Evolutionary conservation across 2,888 invertebrate genomes (phyloP).

Genomic region (Chymomyza procnemis): DNA sequence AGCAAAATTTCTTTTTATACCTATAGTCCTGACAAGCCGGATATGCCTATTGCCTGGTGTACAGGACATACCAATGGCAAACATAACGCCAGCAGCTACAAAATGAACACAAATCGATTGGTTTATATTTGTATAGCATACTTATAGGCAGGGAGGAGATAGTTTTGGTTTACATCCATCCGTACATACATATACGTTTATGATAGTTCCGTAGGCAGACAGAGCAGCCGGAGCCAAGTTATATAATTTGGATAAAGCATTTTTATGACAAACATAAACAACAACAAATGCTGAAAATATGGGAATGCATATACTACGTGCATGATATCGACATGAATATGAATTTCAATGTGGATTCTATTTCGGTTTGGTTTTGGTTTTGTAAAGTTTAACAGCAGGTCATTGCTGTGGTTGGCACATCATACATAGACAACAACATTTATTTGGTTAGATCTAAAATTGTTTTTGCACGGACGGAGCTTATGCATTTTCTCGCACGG

Average conservation of each 20-base stretch:
- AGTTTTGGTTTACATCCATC: not conserved
- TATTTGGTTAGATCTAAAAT: constrained; percentile 36
- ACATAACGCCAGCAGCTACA: not conserved
- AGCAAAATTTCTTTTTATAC: no score
- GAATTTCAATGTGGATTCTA: constrained; percentile 42
- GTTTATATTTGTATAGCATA: not conserved
- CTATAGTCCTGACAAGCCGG: no score
- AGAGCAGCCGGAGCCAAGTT: not conserved
- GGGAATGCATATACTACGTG: constrained; percentile 38
- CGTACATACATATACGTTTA: not conserved
- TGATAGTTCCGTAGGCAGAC: not conserved
- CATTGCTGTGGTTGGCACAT: constrained; percentile 13
- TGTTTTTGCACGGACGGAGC: not conserved
- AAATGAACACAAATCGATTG: constrained; percentile 15
- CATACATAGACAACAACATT: constrained; percentile 17
- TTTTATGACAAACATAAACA: constrained; percentile 19
- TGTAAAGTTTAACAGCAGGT: constrained; percentile 17
- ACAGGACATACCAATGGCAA: not conserved
- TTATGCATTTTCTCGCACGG: constrained; percentile 5
- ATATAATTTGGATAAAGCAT: constrained; percentile 12
- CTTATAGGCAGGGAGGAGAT: not conserved
- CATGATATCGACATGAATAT: constrained; percentile 46
- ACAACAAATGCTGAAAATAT: not conserved
- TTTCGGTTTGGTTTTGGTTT: constrained; percentile 14
- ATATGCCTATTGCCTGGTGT: no score